Percentiles rank a stretch among this genome's conserved stretches.
These are phyloP conservation scores for Acrocyrtus sp. DNA, from an alignment of 2,888 invertebrate genomes.

Conservation along the genomic window DNA sequence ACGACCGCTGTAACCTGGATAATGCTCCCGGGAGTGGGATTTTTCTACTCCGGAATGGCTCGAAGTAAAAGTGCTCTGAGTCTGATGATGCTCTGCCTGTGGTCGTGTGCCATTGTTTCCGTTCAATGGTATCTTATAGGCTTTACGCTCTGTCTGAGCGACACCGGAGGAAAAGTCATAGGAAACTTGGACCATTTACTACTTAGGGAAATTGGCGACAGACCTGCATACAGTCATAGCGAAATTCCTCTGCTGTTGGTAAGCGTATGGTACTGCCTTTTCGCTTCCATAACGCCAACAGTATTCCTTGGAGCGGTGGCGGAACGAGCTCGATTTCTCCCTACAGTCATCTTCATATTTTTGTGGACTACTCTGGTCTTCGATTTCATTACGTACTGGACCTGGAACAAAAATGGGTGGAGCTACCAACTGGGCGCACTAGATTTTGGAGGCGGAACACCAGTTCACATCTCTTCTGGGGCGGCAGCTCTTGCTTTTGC, in stretches of 20 bases:
- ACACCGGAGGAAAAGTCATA: slow-evolving; percentile 38
- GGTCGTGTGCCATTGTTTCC: slow-evolving; percentile 56
- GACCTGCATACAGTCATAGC: slow-evolving; percentile 21
- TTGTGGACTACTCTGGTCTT: slow-evolving; percentile 60
- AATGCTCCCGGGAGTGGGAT: slow-evolving; percentile 60
- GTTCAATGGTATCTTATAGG: slow-evolving; percentile 58
- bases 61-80: slow-evolving; percentile 51
- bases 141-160: slow-evolving; percentile 49
- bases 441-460: slow-evolving; percentile 40
- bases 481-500: slow-evolving; percentile 48
- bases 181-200: slow-evolving; percentile 55
- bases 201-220: slow-evolving; percentile 29
- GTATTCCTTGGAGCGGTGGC: slow-evolving; percentile 36
- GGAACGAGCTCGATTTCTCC: slow-evolving; percentile 53
- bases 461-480: slow-evolving; percentile 41
- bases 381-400: slow-evolving; percentile 58
- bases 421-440: slow-evolving; percentile 36
- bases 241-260: slow-evolving; percentile 50
- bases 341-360: slow-evolving; percentile 55
- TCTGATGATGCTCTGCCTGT: slow-evolving; percentile 54
- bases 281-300: slow-evolving; percentile 40
- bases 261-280: slow-evolving; percentile 52
- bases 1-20: slow-evolving; percentile 50
- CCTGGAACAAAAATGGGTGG: slow-evolving; percentile 59
- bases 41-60: slow-evolving; percentile 58